Evolutionary conservation across 1,140 invertebrate genomes (phyloP), one percentile per base, ranked within the genome.

Genomic region (Aethina tumida): DNA sequence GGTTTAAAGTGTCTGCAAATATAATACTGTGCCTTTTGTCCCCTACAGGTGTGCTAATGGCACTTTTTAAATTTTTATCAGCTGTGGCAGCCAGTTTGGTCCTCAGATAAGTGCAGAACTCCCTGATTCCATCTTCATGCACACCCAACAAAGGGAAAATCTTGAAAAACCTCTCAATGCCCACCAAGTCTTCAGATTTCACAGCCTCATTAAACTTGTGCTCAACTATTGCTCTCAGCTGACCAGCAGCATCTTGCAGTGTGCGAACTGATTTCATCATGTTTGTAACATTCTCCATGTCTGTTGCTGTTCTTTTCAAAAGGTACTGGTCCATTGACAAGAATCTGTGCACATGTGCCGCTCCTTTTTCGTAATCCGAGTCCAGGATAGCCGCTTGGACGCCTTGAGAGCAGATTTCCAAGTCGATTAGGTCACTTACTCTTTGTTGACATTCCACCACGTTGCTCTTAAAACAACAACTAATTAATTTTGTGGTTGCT

Each of bases 91-190:
- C 70, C 12, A 85, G 79, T 67, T 92, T 88, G 5, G 76, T 69
- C 50, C 85, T 85, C 2, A 99, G 70, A 64, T 95, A 97, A 13
- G 74, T 73, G n/a, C 90, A 87, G 60, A 97, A 96, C 54, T 92
- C 82, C 40, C 79, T 77, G 2, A 99, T 70, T 0, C 96, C 96
- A 55, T 91, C 87, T 26, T 85, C 75, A 44, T 97, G 86, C 65
- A 92, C 83, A 25, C 89, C 90, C 3, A 99, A 68, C 14, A 98
- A 69, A 2, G 96, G 96, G 65, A 98, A 99, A 53, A 99, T 83
- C 66, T 98, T 99, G 59, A 99, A 99, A 63, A 97, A 94, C 44
- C 94, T 88, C 78, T 98, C 94, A 10, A 97, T 84, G 2, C 88
- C 88, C 3, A 85, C 86, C 13, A 85, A 70, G 67, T 99, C 94